These are phyloP conservation scores for Melanchra persicariae DNA, from an alignment of 2,888 invertebrate species.

Conservation along the genomic window DNA sequence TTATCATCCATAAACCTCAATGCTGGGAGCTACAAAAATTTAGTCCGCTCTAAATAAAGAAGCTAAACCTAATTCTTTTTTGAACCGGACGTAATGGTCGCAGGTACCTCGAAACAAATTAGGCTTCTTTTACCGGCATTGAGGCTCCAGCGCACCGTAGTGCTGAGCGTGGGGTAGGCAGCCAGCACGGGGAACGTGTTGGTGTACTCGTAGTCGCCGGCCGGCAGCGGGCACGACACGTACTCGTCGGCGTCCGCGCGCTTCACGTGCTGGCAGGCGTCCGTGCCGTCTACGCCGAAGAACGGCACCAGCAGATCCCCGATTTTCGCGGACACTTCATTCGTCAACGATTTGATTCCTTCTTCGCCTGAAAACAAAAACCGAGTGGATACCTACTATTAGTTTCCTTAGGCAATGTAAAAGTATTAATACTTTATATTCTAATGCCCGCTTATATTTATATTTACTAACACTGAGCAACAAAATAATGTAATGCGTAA, in stretches of 20 bases:
- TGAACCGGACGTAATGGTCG: slow-evolving; percentile 68
- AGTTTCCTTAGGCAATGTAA: background rate
- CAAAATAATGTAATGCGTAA: no score
- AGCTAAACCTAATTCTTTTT: slow-evolving; percentile 18
- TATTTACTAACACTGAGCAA: no score
- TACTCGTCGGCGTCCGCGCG: slow-evolving; percentile 80
- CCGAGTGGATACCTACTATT: slow-evolving; percentile 3
- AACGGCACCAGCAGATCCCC: slow-evolving; percentile 92
- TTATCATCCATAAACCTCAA: background rate
- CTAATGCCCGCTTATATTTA: no score
- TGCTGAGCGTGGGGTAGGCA: slow-evolving; percentile 85
- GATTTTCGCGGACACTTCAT: slow-evolving; percentile 89
- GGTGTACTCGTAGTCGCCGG: slow-evolving; percentile 93
- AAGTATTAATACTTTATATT: background rate
- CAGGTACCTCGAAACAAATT: slow-evolving; percentile 92
- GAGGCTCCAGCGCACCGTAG: slow-evolving; percentile 92
- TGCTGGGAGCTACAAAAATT: background rate
- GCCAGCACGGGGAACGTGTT: slow-evolving; percentile 88
- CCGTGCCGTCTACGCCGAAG: slow-evolving; percentile 92
- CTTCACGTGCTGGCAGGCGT: slow-evolving; percentile 91
- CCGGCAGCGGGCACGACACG: slow-evolving; percentile 92
- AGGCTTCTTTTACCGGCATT: slow-evolving; percentile 83
- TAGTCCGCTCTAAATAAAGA: background rate
- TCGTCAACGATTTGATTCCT: slow-evolving; percentile 84
- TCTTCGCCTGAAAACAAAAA: slow-evolving; percentile 82